Evolutionary conservation across 2,113 vertebrate species (phyloP), one percentile per base, ranked within the genome.

Genomic region (Oncorhynchus keta): DNA sequence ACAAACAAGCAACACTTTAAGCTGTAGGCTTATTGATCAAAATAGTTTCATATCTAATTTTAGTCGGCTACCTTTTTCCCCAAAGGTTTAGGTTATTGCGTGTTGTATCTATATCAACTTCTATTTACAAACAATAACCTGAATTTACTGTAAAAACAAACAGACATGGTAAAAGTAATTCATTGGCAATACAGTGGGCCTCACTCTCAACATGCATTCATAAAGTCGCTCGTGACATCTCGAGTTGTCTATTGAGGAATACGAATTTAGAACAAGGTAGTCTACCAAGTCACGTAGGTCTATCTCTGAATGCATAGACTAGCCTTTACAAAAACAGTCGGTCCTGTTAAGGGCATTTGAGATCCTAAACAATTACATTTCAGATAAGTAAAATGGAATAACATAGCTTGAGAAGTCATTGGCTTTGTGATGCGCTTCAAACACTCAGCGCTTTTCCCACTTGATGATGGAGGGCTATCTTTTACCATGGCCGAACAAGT

Each of bases 251-350:
- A 55, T 49, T 24, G 26, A 68, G 49, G 26, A 65, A 68, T 22
- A 35, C 65, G 39, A 55, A 68, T 68, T 62, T 82, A 87, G 87
- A 88, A 89, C 89, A 88, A 87, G 88, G 20, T n/a, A 62, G n/a
- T 55, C 74, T n/a, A 62, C 84, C 45, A 84, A 84, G 82, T 76
- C 87, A 85, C 74, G 72, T 84, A 72, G 68, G 11, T 49, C 16
- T 9, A n/a, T 62, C 18, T n/a, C 20, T 62, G 59, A 62, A 6
- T 62, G n/a, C 20, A 22, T 3, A 48, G 35, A 70, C 68, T 48
- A 30, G 20, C 13, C 51, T 55, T 13, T 55, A 55, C 51, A 55
- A 55, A 55, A 55, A 45, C 8, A 45, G 39, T 45, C 39, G 9
- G 39, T 45, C 9, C 39, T 45, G 39, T 45, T 45, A 45, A 45